Evolutionary conservation across 2,113 vertebrate species (phyloP).

Genomic region (Etheostoma spectabile): DNA sequence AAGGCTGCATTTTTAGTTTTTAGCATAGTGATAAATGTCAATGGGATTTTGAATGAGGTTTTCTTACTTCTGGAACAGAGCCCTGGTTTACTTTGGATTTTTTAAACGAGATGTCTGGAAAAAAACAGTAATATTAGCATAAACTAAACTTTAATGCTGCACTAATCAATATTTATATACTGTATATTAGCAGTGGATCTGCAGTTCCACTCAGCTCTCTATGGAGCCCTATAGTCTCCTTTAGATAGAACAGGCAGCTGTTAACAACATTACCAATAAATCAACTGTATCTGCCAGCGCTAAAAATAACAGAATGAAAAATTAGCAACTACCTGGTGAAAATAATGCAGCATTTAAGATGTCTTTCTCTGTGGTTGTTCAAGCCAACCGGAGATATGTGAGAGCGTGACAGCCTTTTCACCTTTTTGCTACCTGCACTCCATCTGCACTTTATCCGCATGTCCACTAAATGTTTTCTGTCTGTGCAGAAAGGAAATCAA

Average conservation of each 20-base stretch:
- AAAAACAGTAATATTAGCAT: not conserved
- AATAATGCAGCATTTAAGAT: not conserved
- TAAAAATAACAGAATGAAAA: not conserved
- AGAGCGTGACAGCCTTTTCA: not conserved
- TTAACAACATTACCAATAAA: not conserved
- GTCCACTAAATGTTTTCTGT: not conserved
- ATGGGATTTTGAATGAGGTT: not conserved
- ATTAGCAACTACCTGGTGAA: not conserved
- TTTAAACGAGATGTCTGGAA: not conserved
- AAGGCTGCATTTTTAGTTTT: not conserved
- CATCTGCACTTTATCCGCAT: slow-evolving; percentile 30
- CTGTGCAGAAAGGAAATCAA: not conserved
- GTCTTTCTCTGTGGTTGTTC: not conserved
- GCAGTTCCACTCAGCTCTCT: not conserved
- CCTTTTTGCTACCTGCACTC: slow-evolving; percentile 22
- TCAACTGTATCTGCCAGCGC: too few relatives aligned
- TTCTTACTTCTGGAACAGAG: not conserved
- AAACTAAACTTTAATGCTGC: not conserved
- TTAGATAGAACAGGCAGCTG: not conserved
- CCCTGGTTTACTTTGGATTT: not conserved
- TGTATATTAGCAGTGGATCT: not conserved
- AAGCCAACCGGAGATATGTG: not conserved
- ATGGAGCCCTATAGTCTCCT: not conserved
- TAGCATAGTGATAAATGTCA: not conserved
- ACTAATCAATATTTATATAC: not conserved